Conservation (phyloP, 2,888 invertebrate genomes). For the Sclerodermus sp. region DNA sequence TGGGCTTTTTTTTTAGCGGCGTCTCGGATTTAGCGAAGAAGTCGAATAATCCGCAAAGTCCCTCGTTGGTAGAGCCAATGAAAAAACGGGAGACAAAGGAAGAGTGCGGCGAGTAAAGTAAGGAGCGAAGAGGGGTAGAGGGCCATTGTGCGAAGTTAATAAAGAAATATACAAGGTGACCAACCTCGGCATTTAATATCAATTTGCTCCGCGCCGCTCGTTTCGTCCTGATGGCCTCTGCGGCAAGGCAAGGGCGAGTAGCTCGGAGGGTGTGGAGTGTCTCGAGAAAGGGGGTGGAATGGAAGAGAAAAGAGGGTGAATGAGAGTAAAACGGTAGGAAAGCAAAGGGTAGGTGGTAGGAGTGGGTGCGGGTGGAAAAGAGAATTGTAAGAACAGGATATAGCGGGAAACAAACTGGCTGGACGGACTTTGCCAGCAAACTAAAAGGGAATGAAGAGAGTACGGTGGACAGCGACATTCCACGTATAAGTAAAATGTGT, state of each 20-base stretch:
- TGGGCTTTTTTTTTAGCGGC: too few relatives aligned
- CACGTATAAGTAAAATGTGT: too few relatives aligned
- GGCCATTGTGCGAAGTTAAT: conserved; percentile 38
- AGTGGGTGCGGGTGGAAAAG: conserved; percentile 12
- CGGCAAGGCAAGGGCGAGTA: conserved; percentile 20
- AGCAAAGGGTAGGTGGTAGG: too few relatives aligned
- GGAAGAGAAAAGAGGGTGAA: too few relatives aligned
- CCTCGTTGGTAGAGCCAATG: background rate
- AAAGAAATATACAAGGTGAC: conserved; percentile 54
- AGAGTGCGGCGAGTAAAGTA: conserved; percentile 26
- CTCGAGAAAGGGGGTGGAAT: too few relatives aligned
- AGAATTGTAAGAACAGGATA: conserved; percentile 18
- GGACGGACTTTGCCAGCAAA: conserved; percentile 1
- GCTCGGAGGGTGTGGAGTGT: too few relatives aligned
- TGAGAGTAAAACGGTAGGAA: too few relatives aligned
- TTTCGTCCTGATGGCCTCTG: conserved; percentile 23
- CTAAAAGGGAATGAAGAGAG: conserved; percentile 13
- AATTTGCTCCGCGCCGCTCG: conserved; percentile 46
- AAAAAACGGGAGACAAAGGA: conserved; percentile 6
- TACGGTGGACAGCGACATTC: background rate
- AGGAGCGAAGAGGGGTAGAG: too few relatives aligned
- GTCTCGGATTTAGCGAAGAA: too few relatives aligned
- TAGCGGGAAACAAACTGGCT: conserved; percentile 5
- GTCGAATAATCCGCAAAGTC: too few relatives aligned
- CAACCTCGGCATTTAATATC: conserved; percentile 52